Conservation (phyloP, 2,113 vertebrate species). For the Centrocercus urophasianus region DNA sequence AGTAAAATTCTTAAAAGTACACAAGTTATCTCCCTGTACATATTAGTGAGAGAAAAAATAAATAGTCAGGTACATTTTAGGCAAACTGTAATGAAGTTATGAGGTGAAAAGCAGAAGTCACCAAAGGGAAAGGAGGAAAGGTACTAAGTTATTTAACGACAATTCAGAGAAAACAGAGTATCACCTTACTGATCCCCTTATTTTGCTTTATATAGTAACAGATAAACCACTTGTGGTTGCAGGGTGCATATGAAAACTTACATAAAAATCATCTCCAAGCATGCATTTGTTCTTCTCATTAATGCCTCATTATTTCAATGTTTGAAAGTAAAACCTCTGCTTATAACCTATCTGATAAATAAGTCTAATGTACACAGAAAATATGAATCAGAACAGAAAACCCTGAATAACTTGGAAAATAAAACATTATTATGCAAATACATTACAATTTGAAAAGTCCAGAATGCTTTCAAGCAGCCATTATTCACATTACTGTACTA, state of each 20-base stretch:
- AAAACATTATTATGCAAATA: neutral
- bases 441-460: neutral
- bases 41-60: neutral
- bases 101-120: neutral
- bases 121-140: neutral
- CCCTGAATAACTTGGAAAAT: slow-evolving; percentile 14
- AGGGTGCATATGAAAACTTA: neutral
- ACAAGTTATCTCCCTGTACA: neutral
- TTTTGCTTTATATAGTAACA: neutral
- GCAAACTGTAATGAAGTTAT: neutral
- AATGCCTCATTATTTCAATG: neutral
- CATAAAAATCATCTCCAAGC: neutral
- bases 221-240: neutral
- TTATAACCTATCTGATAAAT: neutral
- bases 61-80: neutral
- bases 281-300: neutral
- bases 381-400: neutral
- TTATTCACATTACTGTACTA: slow-evolving; percentile 11
- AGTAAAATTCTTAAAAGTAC: neutral
- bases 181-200: neutral
- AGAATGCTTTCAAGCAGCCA: slow-evolving; percentile 9
- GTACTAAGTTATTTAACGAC: neutral
- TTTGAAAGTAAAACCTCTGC: neutral
- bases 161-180: neutral
- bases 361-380: neutral